These are phyloP conservation scores for Bungarus multicinctus DNA, from an alignment of 2,113 vertebrate species.

Conservation along the genomic window DNA sequence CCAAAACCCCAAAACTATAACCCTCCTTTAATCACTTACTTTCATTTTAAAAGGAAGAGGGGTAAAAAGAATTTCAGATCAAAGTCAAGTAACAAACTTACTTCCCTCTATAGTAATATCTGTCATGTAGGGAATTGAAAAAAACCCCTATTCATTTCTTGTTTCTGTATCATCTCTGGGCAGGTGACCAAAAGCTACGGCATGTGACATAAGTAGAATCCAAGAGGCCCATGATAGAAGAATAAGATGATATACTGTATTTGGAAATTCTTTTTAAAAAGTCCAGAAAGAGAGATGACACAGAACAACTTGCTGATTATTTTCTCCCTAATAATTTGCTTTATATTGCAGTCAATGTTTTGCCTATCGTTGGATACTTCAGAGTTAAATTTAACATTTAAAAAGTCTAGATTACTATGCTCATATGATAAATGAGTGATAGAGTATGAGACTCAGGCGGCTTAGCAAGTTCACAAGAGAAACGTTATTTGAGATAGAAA, in stretches of 20 bases:
- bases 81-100: slow-evolving; percentile 6
- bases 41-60: neutral
- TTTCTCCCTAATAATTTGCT: neutral
- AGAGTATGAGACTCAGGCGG: neutral
- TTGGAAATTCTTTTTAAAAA: neutral
- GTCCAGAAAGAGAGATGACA: neutral
- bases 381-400: neutral
- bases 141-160: neutral
- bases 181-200: neutral
- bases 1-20: neutral
- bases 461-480: neutral
- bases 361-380: neutral
- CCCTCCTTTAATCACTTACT: neutral
- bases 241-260: neutral
- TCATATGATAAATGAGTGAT: neutral
- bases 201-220: neutral
- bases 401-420: neutral
- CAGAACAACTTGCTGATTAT: neutral
- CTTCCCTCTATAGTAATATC: neutral
- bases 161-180: neutral
- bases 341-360: neutral
- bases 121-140: neutral
- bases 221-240: neutral
- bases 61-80: neutral
- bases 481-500: neutral